These are phyloP conservation scores for Pegoplata infirma DNA, from an alignment of 2,888 invertebrate genomes.

Conservation along the genomic window DNA sequence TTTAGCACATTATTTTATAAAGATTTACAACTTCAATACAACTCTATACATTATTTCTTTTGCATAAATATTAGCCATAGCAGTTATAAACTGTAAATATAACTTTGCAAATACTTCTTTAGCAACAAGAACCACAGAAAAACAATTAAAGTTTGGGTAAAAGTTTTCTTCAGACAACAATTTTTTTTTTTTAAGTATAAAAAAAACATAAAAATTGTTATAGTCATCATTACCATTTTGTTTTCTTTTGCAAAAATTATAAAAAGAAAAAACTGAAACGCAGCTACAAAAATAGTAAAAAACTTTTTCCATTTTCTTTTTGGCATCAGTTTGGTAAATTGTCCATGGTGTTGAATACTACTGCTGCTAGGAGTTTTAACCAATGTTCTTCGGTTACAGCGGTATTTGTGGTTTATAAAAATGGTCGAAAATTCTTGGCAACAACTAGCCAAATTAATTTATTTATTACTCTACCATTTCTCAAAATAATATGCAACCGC, in stretches of 20 bases:
- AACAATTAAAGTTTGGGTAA: conserved; percentile 61
- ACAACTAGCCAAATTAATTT: conserved; percentile 63
- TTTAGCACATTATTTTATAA: background rate
- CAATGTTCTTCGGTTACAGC: conserved; percentile 60
- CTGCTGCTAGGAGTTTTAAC: conserved; percentile 29
- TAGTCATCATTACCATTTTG: conserved; percentile 59
- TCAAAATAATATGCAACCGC: conserved; percentile 63
- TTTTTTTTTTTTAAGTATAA: background rate
- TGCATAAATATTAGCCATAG: conserved; percentile 52
- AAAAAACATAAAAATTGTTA: conserved; percentile 28
- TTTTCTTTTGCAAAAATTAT: conserved; percentile 1
- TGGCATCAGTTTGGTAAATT: conserved; percentile 46
- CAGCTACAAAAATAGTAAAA: conserved; percentile 23
- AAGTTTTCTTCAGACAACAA: conserved; percentile 50
- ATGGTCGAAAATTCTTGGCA: conserved; percentile 64
- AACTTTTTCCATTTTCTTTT: conserved; percentile 52
- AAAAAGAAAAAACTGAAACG: background rate
- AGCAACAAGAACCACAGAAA: conserved; percentile 31
- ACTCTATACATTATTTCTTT: background rate
- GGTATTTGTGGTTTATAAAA: conserved; percentile 62
- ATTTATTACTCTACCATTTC: conserved; percentile 63
- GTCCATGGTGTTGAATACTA: conserved; percentile 57
- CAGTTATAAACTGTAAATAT: conserved; percentile 58
- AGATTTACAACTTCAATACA: background rate
- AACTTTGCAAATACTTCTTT: conserved; percentile 47